These are phyloP conservation scores for Conus betulinus DNA, from an alignment of 1,140 invertebrate species.

Conservation along the genomic window DNA sequence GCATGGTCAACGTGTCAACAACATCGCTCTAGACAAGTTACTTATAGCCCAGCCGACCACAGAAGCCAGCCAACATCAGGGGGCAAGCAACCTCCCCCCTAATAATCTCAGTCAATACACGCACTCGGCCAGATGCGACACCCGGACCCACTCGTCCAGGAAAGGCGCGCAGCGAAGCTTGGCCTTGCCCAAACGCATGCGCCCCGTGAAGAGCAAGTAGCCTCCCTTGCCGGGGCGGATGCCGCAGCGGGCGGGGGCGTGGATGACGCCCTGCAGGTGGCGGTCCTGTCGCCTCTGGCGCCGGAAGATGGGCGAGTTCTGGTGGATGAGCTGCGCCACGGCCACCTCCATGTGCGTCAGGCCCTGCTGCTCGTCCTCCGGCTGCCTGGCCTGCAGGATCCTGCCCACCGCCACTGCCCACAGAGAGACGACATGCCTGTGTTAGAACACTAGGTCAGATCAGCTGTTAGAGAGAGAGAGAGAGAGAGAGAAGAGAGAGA, in stretches of 20 bases:
- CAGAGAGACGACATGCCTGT: background rate
- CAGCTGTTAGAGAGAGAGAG: too few relatives aligned
- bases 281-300: constrained; percentile 35
- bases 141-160: constrained; percentile 82
- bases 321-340: constrained; percentile 58
- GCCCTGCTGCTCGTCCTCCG: background rate
- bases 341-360: constrained; percentile 53
- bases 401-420: constrained; percentile 58
- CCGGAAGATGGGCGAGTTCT: constrained; percentile 37
- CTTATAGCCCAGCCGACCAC: too few relatives aligned
- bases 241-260: constrained; percentile 82
- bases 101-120: constrained; percentile 53
- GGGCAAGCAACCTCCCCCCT: too few relatives aligned
- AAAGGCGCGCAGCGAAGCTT: constrained; percentile 84
- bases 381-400: constrained; percentile 37
- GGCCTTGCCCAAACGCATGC: constrained; percentile 83
- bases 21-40: too few relatives aligned
- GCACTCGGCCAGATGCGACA: constrained; percentile 79
- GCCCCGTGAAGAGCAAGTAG: constrained; percentile 88
- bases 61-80: too few relatives aligned
- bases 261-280: constrained; percentile 62
- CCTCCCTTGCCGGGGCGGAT: constrained; percentile 80
- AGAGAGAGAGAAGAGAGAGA: too few relatives aligned
- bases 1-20: too few relatives aligned
- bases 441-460: too few relatives aligned